A percentile compares a stretch with the other conserved stretches of the same genome.
These are phyloP conservation scores for Bombus affinis DNA, from an alignment of 1,140 invertebrate species.

Conservation along the genomic window DNA sequence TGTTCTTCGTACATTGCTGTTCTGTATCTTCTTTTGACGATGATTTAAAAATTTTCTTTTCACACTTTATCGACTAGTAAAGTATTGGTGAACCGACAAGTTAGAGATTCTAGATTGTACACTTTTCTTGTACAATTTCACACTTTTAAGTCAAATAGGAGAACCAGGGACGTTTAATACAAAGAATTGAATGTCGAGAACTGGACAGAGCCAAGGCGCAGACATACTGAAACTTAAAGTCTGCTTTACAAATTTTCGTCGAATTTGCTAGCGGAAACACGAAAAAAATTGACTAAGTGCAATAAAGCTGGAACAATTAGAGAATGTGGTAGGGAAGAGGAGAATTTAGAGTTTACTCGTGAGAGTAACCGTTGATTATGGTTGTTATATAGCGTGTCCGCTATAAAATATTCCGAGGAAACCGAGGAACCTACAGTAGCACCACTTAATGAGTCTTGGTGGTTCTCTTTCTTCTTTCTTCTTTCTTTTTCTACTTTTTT, in stretches of 20 bases:
- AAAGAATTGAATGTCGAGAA: neutral
- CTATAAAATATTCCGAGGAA: constrained; percentile 52
- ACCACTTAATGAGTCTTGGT: constrained; percentile 58
- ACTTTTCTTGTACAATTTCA: too few species aligned
- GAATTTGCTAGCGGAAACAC: too few species aligned
- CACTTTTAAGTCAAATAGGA: too few species aligned
- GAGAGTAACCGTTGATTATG: constrained; percentile 58
- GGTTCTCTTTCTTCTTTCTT: neutral
- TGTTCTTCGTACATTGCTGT: too few species aligned
- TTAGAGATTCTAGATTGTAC: too few species aligned
- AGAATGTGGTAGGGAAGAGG: neutral
- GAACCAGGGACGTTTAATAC: neutral
- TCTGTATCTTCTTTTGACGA: too few species aligned
- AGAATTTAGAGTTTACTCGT: neutral
- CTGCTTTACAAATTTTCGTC: constrained; percentile 26
- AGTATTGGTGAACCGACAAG: too few species aligned
- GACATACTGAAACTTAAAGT: neutral
- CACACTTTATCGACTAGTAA: too few species aligned
- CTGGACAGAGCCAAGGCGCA: neutral
- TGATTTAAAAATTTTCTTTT: too few species aligned
- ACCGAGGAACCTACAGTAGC: constrained; percentile 36
- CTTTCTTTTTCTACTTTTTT: neutral
- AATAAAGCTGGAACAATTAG: constrained; percentile 8
- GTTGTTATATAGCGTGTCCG: constrained; percentile 48
- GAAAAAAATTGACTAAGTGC: neutral